phyloP scores from a whole-genome alignment of 1,140 invertebrate genomes.

The Pogonomyrmex barbatus region DNA sequence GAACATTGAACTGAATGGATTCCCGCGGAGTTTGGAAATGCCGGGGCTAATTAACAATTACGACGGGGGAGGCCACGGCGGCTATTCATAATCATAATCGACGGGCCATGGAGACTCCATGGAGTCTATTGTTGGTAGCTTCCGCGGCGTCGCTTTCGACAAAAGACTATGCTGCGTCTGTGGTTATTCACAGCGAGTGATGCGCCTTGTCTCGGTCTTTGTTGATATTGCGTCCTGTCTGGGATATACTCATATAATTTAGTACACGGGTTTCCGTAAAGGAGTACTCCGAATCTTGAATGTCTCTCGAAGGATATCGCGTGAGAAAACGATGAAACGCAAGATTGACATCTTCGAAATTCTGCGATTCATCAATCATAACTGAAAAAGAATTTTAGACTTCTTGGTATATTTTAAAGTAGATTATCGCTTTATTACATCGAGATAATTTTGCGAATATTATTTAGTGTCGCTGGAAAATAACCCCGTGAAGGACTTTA shows the following conservation, averaged over 20 bases:
- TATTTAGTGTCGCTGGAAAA: slow-evolving; percentile 33
- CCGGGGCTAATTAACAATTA: slow-evolving; percentile 70
- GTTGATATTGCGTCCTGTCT: slow-evolving; percentile 56
- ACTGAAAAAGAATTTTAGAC: neutral
- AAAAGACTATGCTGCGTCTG: slow-evolving; percentile 44
- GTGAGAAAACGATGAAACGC: neutral
- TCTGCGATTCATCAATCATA: neutral
- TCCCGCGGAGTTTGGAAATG: slow-evolving; percentile 62
- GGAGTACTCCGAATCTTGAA: neutral
- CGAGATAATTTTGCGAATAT: slow-evolving; percentile 27
- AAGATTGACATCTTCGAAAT: neutral
- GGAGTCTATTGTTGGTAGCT: slow-evolving; percentile 67
- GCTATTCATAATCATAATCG: slow-evolving; percentile 72
- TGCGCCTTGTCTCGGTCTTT: slow-evolving; percentile 56
- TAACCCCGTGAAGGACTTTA: slow-evolving; percentile 29
- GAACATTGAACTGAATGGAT: slow-evolving; percentile 40
- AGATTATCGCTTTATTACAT: slow-evolving; percentile 2
- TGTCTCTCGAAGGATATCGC: neutral
- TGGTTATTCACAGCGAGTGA: slow-evolving; percentile 68
- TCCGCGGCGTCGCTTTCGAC: slow-evolving; percentile 39
- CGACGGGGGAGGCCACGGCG: slow-evolving; percentile 46
- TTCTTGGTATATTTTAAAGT: neutral
- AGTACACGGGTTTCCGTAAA: slow-evolving; percentile 10
- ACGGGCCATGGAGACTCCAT: slow-evolving; percentile 54
- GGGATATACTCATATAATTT: slow-evolving; percentile 47